phyloP scores from a whole-genome alignment of 2,888 invertebrate species.

The Notodonta ziczac region DNA sequence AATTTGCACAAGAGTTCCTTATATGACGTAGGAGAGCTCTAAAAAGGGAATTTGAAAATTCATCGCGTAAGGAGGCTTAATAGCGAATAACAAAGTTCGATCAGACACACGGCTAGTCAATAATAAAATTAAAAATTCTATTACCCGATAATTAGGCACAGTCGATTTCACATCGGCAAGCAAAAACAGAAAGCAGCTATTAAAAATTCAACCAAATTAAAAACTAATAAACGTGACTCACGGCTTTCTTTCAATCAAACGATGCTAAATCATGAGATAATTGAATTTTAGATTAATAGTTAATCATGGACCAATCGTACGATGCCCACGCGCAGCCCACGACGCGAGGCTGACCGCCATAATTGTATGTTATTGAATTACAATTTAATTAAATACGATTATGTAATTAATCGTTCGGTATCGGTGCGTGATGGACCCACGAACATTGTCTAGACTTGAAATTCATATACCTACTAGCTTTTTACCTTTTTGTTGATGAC shows the following conservation, averaged over 20 bases:
- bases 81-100: no score
- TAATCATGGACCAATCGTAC: conserved; percentile 54
- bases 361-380: conserved; percentile 74
- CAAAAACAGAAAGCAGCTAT: conserved; percentile 32
- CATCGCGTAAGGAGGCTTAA: no score
- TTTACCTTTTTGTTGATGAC: no score
- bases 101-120: no score
- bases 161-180: conserved; percentile 21
- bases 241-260: conserved; percentile 60
- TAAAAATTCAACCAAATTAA: conserved; percentile 34
- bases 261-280: conserved; percentile 58
- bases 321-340: conserved; percentile 47
- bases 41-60: no score
- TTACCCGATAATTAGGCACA: conserved; percentile 21
- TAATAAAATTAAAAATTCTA: not conserved
- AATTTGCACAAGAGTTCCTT: no score
- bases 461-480: no score
- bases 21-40: no score
- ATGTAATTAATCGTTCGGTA: conserved; percentile 41
- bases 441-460: no score
- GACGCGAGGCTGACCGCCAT: conserved; percentile 26
- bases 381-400: conserved; percentile 53
- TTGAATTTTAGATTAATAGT: conserved; percentile 77
- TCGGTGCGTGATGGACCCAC: conserved; percentile 2
- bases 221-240: conserved; percentile 50